Evolutionary conservation across 2,888 invertebrate species (phyloP).

Genomic region (Athalia circularis): DNA sequence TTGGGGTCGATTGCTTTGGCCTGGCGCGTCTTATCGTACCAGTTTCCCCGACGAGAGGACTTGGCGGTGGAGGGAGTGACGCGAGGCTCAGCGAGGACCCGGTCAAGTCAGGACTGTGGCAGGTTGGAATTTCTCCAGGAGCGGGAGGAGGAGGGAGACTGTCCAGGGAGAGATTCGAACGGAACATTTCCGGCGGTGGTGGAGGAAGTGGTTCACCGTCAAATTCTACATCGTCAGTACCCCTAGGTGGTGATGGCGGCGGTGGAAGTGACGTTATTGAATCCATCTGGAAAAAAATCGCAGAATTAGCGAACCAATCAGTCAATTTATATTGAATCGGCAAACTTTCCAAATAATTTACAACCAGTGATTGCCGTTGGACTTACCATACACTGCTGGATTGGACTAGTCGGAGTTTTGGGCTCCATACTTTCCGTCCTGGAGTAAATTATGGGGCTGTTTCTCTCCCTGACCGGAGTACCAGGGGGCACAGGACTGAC

Average conservation of each 20-base stretch:
- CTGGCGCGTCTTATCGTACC: slow-evolving; percentile 74
- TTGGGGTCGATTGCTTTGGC: slow-evolving; percentile 72
- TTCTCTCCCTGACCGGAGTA: slow-evolving; percentile 75
- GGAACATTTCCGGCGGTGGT: slow-evolving; percentile 85
- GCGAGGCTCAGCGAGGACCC: slow-evolving; percentile 83
- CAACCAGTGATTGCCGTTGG: neutral
- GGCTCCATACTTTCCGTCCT: slow-evolving; percentile 67
- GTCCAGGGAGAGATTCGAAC: slow-evolving; percentile 86
- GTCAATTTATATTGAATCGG: neutral
- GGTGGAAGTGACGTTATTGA: slow-evolving; percentile 76
- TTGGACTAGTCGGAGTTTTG: slow-evolving; percentile 70
- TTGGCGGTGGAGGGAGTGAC: slow-evolving; percentile 86
- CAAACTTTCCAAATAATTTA: neutral
- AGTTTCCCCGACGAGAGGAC: slow-evolving; percentile 75
- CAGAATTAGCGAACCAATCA: slow-evolving; percentile 20
- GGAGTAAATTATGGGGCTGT: slow-evolving; percentile 73
- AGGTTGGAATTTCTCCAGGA: slow-evolving; percentile 77
- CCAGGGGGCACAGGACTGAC: slow-evolving; percentile 72
- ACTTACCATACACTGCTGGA: slow-evolving; percentile 68
- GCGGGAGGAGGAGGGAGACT: slow-evolving; percentile 88
- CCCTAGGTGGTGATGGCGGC: slow-evolving; percentile 74
- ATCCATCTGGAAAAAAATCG: slow-evolving; percentile 73
- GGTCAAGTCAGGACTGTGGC: slow-evolving; percentile 77
- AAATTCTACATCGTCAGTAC: slow-evolving; percentile 76
- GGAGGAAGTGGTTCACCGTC: slow-evolving; percentile 81